A percentile compares a stretch with the other conserved stretches of the same genome.
Conservation (phyloP, 2,888 invertebrate species). For the Macrophya alboannulata region DNA sequence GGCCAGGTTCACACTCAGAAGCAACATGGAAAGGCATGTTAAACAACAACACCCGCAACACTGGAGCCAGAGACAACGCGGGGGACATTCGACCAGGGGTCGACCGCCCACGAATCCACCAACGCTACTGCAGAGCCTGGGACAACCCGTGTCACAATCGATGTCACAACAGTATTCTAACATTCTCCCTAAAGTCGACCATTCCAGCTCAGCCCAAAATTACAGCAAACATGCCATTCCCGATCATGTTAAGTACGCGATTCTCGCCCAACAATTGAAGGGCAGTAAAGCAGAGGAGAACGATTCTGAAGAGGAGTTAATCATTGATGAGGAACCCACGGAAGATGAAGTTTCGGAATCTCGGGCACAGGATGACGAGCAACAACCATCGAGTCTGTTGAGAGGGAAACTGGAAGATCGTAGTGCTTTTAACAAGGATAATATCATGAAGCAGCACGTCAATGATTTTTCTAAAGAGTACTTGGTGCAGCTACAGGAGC, state of each 20-base stretch:
- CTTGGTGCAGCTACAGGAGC: slow-evolving; percentile 70
- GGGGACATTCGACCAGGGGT: slow-evolving; percentile 82
- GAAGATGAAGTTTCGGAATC: slow-evolving; percentile 70
- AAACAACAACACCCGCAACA: slow-evolving; percentile 96
- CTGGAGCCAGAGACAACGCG: slow-evolving; percentile 91
- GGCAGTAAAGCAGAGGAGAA: slow-evolving; percentile 80
- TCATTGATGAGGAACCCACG: slow-evolving; percentile 86
- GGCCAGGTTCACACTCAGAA: slow-evolving; percentile 94
- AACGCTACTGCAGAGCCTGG: slow-evolving; percentile 67
- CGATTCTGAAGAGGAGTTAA: slow-evolving; percentile 86
- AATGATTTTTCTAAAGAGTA: slow-evolving; percentile 62
- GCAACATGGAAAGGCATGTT: slow-evolving; percentile 97
- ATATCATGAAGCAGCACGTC: slow-evolving; percentile 61
- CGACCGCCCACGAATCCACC: slow-evolving; percentile 79
- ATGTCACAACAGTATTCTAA: slow-evolving; percentile 65
- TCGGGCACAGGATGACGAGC: slow-evolving; percentile 63
- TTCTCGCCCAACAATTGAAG: slow-evolving; percentile 90
- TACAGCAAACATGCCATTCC: slow-evolving; percentile 81
- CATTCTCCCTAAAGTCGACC: slow-evolving; percentile 69
- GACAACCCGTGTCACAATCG: slow-evolving; percentile 61
- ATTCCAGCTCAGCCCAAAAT: slow-evolving; percentile 78
- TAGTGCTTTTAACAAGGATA: slow-evolving; percentile 64
- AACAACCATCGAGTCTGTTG: slow-evolving; percentile 71
- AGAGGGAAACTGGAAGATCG: slow-evolving; percentile 73
- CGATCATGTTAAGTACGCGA: slow-evolving; percentile 88